Conservation (phyloP, 2,888 invertebrate genomes). For the Parochlus steinenii region DNA sequence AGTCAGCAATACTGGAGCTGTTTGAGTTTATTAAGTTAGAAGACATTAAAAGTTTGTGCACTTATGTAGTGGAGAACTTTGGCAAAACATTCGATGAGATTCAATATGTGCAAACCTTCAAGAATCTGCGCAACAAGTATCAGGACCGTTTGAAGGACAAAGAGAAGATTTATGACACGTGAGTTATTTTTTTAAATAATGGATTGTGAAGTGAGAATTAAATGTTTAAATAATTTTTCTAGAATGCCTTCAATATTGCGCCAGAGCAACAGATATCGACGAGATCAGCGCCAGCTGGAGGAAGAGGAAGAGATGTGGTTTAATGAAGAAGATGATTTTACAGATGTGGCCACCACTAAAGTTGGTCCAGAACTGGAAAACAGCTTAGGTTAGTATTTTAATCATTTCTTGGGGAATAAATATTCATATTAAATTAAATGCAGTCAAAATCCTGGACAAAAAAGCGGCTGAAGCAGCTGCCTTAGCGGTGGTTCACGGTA, state of each 20-base stretch:
- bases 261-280: conserved; percentile 56
- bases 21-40: conserved; percentile 97
- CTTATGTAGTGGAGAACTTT: conserved; percentile 92
- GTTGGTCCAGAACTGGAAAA: conserved; percentile 27
- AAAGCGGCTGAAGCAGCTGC: conserved; percentile 39
- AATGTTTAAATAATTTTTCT: conserved; percentile 22
- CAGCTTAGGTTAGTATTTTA: conserved; percentile 25
- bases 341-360: conserved; percentile 50
- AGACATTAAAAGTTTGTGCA: conserved; percentile 77
- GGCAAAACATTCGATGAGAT: conserved; percentile 87
- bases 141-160: conserved; percentile 80
- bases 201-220: conserved; percentile 3
- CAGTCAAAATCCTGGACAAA: conserved; percentile 48
- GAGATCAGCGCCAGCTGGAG: conserved; percentile 85
- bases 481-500: conserved; percentile 21
- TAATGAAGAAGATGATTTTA: conserved; percentile 88
- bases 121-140: conserved; percentile 70
- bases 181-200: conserved; percentile 22
- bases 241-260: conserved; percentile 70
- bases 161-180: conserved; percentile 59
- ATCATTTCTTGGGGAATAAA: conserved; percentile 2
- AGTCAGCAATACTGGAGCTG: conserved; percentile 97
- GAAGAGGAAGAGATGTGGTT: conserved; percentile 99
- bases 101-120: conserved; percentile 97
- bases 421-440: neutral